Base-by-base conservation (phyloP, 2,888 invertebrate species). In the Erebia ligea region DNA sequence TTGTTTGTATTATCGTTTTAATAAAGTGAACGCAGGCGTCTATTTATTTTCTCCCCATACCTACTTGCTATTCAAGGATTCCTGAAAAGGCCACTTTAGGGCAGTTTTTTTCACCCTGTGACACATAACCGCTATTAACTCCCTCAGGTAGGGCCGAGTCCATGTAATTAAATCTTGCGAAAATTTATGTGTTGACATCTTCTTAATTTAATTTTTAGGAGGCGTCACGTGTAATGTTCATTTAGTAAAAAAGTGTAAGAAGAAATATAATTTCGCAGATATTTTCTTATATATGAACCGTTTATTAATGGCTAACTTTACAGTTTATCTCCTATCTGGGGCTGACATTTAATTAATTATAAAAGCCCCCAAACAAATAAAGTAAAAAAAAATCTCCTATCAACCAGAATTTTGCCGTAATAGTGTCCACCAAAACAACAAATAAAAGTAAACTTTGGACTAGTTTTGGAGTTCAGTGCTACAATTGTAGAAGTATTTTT, bases 111-210 rank as follows among this genome's bases (percentile, higher is more conserved):
- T 86, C 90, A 88, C 86, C 82, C 85, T 81, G 86, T 91, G 91
- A 92, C 86, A 84, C 86, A 92, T 89, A 86, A 84, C 89, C 82
- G 87, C 87, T 86, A 89, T 90, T 90, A 91, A 85, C 84, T 85
- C 84, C 84, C 84, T 57, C 56, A 13, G 82, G 86, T 83, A 84
- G 84, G 82, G 84, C 86, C 84, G 87, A 85, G 87, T 88, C 86
- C 84, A 80, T 85, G 88, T 92, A 92, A 92, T 92, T 92, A 92
- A 91, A 92, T 88, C 86, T 82, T 73, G 82, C 76, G 81, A 85
- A 89, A 91, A 92, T 92, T 92, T 92, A 92, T 91, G 88, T 82
- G 77, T 84, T 80, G 84, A 84, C 86, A 89, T 89, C 87, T 85
- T 85, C 83, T 81, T 85, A 90, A 91, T 91, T 90, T 86, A 88